Evolutionary conservation across 2,113 vertebrate genomes (phyloP).

Genomic region (Halichoeres trimaculatus): DNA sequence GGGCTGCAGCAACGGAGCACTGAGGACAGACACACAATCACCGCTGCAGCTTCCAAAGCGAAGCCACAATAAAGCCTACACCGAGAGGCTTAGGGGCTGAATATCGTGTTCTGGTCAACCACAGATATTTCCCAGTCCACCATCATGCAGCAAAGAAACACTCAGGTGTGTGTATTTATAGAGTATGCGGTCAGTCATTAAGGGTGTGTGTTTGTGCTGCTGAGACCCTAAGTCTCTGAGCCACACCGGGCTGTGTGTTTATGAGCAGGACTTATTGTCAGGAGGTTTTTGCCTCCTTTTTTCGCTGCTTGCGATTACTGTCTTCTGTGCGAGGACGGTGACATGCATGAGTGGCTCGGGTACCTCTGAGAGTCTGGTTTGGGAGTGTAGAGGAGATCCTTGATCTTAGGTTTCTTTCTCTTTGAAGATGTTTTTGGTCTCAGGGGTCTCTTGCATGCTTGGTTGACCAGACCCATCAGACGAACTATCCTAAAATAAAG

Average conservation of each 20-base stretch:
- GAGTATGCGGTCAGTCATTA: conserved; percentile 55
- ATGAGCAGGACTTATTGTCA: conserved; percentile 54
- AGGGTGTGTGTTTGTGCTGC: conserved; percentile 25
- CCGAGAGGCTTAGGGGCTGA: conserved; percentile 12
- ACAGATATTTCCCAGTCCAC: conserved; percentile 56
- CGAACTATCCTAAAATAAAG: conserved; percentile 87
- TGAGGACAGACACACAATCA: conserved; percentile 77
- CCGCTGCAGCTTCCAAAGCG: conserved; percentile 22
- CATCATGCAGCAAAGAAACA: conserved; percentile 30
- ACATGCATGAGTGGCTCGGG: conserved; percentile 57
- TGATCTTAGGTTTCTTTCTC: conserved; percentile 93
- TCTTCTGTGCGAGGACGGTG: conserved; percentile 48
- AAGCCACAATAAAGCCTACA: conserved; percentile 44
- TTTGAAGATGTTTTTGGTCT: conserved; percentile 85
- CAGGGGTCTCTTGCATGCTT: conserved; percentile 91
- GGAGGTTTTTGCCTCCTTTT: conserved; percentile 36
- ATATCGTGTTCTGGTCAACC: conserved; percentile 40
- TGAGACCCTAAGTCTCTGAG: conserved; percentile 35
- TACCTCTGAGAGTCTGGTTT: conserved; percentile 88
- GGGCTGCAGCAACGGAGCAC: conserved; percentile 86
- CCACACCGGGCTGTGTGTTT: conserved; percentile 43
- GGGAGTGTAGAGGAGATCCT: conserved; percentile 88
- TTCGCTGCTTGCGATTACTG: conserved; percentile 45
- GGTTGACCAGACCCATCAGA: conserved; percentile 92
- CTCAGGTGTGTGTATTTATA: conserved; percentile 53